Evolutionary conservation across 1,140 invertebrate species (phyloP).

Genomic region (Charaxes varanes): DNA sequence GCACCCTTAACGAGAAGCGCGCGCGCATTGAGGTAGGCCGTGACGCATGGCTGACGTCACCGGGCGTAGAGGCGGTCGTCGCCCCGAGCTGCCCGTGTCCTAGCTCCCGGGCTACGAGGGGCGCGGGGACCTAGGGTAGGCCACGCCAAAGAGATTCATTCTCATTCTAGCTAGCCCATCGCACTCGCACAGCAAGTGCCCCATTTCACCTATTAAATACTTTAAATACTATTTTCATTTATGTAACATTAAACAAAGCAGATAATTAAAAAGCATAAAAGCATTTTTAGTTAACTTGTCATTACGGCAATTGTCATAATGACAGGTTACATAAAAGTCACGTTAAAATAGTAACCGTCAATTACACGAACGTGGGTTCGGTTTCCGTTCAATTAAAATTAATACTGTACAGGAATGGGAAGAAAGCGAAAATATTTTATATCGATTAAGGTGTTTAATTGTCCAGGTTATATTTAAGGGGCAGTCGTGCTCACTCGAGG

Average conservation of each 20-base stretch:
- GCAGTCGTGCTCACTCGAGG: constrained; percentile 1
- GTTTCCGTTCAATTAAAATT: constrained; percentile 28
- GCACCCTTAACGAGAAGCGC: constrained; percentile 59
- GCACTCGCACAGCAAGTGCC: too few species aligned
- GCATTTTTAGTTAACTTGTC: too few species aligned
- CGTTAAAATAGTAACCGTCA: constrained; percentile 11
- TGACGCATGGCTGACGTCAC: constrained; percentile 63
- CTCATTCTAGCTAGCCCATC: too few species aligned
- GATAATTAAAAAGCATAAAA: too few species aligned
- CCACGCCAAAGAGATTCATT: too few species aligned
- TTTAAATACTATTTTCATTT: too few species aligned
- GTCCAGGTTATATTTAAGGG: constrained; percentile 22
- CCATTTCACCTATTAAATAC: too few species aligned
- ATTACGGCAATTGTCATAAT: constrained; percentile 2
- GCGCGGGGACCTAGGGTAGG: too few species aligned
- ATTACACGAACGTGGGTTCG: constrained; percentile 8
- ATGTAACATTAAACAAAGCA: too few species aligned
- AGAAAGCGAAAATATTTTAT: constrained; percentile 26
- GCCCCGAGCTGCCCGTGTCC: constrained; percentile 49
- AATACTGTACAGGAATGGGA: constrained; percentile 23
- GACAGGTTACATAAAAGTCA: constrained; percentile 1
- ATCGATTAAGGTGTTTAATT: constrained; percentile 29
- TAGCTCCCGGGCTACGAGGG: constrained; percentile 47
- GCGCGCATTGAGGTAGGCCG: constrained; percentile 70
- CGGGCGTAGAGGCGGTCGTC: constrained; percentile 52